Percentiles rank a stretch among this genome's conserved stretches.
Evolutionary conservation across 2,888 invertebrate genomes (phyloP).

Genomic region (Hylaea fasciaria): DNA sequence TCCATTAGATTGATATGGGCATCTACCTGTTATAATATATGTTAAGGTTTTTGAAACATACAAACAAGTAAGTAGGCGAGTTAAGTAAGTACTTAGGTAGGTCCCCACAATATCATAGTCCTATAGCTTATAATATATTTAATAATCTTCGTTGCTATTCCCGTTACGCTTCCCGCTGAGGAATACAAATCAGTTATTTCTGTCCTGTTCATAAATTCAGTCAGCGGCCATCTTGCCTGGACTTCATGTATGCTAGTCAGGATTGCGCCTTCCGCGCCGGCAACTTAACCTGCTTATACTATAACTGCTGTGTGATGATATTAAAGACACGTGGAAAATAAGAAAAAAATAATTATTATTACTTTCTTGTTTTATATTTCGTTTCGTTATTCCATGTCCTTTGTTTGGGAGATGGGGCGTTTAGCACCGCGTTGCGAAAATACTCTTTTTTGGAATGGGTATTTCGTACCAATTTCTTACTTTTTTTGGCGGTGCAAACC

Average conservation of each 20-base stretch:
- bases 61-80: too few relatives aligned
- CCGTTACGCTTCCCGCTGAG: slow-evolving; percentile 32
- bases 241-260: slow-evolving; percentile 71
- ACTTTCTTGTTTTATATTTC: too few relatives aligned
- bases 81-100: not conserved
- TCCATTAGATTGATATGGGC: too few relatives aligned
- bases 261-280: slow-evolving; percentile 69
- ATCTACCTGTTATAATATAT: too few relatives aligned
- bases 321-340: slow-evolving; percentile 1
- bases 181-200: slow-evolving; percentile 39
- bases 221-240: slow-evolving; percentile 57
- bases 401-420: too few relatives aligned
- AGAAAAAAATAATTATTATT: not conserved
- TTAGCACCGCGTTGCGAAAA: too few relatives aligned
- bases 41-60: too few relatives aligned
- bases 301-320: slow-evolving; percentile 69
- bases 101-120: not conserved
- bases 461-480: too few relatives aligned
- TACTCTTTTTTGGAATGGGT: too few relatives aligned
- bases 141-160: slow-evolving; percentile 22
- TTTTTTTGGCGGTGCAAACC: too few relatives aligned
- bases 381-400: too few relatives aligned
- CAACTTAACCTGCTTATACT: slow-evolving; percentile 10
- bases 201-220: slow-evolving; percentile 43
- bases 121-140: slow-evolving; percentile 10